These are phyloP conservation scores for Ameiurus melas DNA, from an alignment of 2,113 vertebrate genomes.

Conservation along the genomic window DNA sequence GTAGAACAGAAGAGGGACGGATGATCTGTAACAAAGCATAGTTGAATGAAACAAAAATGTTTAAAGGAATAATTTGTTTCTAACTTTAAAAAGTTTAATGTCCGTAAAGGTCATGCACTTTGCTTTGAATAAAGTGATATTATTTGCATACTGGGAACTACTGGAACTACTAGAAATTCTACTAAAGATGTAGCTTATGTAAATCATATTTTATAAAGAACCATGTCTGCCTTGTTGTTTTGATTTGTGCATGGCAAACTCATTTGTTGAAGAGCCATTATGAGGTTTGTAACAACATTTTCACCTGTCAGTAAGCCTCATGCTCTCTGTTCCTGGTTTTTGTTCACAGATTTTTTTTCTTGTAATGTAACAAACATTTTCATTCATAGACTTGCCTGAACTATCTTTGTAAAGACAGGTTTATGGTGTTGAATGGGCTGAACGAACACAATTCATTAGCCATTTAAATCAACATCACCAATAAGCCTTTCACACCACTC, in stretches of 20 bases:
- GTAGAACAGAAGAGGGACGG: not conserved
- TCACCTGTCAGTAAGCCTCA: constrained; percentile 34
- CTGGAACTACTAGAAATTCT: not conserved
- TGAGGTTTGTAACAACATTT: constrained; percentile 36
- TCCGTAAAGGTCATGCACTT: not conserved
- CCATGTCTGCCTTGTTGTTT: not conserved
- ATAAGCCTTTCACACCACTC: constrained; percentile 38
- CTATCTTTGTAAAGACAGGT: constrained; percentile 38
- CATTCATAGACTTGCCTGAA: constrained; percentile 41
- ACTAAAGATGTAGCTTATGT: not conserved
- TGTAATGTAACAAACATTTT: constrained; percentile 45
- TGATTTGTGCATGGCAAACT: constrained; percentile 38
- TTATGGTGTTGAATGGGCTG: constrained; percentile 36
- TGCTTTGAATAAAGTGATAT: not conserved
- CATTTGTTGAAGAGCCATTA: constrained; percentile 40
- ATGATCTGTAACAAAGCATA: not conserved
- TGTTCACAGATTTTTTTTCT: constrained; percentile 10
- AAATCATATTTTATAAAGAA: not conserved
- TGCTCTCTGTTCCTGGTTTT: constrained; percentile 8
- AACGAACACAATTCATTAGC: constrained; percentile 48
- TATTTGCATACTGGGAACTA: not conserved
- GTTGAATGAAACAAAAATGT: not conserved
- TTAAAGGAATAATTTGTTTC: too few species aligned
- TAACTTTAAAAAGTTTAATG: not conserved
- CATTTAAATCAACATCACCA: constrained; percentile 55